These are phyloP conservation scores for Montipora capitata DNA, from an alignment of 92 coral and sea anemone genomes.

Conservation along the genomic window DNA sequence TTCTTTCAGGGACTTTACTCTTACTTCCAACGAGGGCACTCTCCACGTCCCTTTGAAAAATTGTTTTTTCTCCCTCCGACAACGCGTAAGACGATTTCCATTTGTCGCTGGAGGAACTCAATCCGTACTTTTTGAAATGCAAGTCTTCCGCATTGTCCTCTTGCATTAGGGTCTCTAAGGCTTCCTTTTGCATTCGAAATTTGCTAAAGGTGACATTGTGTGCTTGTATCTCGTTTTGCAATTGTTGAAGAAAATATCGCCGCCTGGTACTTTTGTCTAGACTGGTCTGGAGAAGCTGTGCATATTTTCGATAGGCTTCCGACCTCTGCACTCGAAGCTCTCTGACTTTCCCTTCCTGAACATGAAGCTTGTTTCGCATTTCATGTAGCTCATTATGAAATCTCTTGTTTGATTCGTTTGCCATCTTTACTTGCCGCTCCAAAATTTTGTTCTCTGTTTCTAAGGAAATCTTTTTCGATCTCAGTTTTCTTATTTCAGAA, in stretches of 20 bases:
- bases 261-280: conserved; percentile 78
- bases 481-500: conserved; percentile 56
- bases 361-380: conserved; percentile 72
- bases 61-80: conserved; percentile 55
- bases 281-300: conserved; percentile 69
- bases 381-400: conserved; percentile 81
- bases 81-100: neutral
- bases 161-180: conserved; percentile 63
- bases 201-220: conserved; percentile 61
- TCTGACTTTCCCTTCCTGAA: conserved; percentile 75
- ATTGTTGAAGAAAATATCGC: conserved; percentile 75
- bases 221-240: conserved; percentile 73
- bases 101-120: conserved; percentile 6
- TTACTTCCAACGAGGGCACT: conserved; percentile 18
- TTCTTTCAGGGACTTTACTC: conserved; percentile 4
- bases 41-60: conserved; percentile 43
- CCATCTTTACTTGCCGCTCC: conserved; percentile 82
- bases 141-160: conserved; percentile 44
- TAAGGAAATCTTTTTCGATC: conserved; percentile 63
- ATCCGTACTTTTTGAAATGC: conserved; percentile 34
- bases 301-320: conserved; percentile 65
- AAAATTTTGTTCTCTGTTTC: conserved; percentile 84
- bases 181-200: conserved; percentile 65
- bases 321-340: conserved; percentile 72
- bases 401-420: conserved; percentile 82